phyloP scores from a whole-genome alignment of 2,888 invertebrate species.

The Apomyelois bistriatella region DNA sequence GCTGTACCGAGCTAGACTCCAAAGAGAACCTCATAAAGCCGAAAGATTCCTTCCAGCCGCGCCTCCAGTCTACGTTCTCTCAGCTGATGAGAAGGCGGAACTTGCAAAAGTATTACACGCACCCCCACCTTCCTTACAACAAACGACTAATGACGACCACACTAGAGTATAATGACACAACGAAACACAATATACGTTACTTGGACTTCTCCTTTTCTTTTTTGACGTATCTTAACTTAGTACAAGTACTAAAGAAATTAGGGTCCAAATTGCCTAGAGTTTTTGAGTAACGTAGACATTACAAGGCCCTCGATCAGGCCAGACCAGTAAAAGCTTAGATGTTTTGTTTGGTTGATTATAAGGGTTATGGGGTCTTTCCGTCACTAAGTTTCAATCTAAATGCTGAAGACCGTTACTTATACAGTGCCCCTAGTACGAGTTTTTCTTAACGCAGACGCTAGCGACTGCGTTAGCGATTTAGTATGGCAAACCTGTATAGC shows the following conservation, averaged over 20 bases:
- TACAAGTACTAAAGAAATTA: slow-evolving; percentile 52
- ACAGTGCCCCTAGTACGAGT: too few relatives aligned
- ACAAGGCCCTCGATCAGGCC: slow-evolving; percentile 22
- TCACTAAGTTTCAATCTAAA: background rate
- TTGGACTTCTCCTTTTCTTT: slow-evolving; percentile 13
- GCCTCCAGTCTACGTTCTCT: slow-evolving; percentile 84
- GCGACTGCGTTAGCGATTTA: too few relatives aligned
- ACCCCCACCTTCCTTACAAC: slow-evolving; percentile 42
- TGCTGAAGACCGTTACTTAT: slow-evolving; percentile 5
- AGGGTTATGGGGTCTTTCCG: slow-evolving; percentile 5
- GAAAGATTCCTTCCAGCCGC: slow-evolving; percentile 82
- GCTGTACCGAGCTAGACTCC: slow-evolving; percentile 82
- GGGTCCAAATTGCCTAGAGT: slow-evolving; percentile 64
- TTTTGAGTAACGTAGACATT: slow-evolving; percentile 47
- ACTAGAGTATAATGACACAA: slow-evolving; percentile 44
- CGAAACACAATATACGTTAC: slow-evolving; percentile 22
- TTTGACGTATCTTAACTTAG: slow-evolving; percentile 32
- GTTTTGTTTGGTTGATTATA: slow-evolving; percentile 1
- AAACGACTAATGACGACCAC: slow-evolving; percentile 35
- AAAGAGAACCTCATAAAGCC: slow-evolving; percentile 73
- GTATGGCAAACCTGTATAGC: too few relatives aligned
- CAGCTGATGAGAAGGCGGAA: slow-evolving; percentile 82
- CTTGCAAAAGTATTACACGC: slow-evolving; percentile 63
- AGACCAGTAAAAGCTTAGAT: slow-evolving; percentile 1
- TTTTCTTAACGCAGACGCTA: too few relatives aligned